These are phyloP conservation scores for Drosophila carrolli DNA, from an alignment of 1,140 invertebrate genomes.

Conservation along the genomic window DNA sequence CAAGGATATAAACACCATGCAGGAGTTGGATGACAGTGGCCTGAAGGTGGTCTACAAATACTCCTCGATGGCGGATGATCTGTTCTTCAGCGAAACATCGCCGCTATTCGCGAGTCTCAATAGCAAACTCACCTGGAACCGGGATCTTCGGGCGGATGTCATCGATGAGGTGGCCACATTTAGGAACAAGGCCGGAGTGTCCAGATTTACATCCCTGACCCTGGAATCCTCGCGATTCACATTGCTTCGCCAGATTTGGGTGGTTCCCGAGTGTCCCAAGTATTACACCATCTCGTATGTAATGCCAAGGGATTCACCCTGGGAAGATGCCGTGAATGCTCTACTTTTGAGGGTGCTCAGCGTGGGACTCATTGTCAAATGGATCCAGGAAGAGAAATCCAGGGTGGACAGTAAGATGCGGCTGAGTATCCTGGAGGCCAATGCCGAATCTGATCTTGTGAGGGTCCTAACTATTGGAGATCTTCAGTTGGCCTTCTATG, in stretches of 20 bases:
- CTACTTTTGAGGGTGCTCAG: constrained; percentile 63
- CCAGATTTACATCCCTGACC: constrained; percentile 59
- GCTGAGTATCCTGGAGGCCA: constrained; percentile 6
- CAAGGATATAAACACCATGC: constrained; percentile 83
- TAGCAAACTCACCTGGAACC: constrained; percentile 71
- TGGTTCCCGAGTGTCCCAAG: constrained; percentile 82
- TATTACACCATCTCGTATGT: constrained; percentile 83
- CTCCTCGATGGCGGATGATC: constrained; percentile 80
- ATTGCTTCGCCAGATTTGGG: constrained; percentile 55
- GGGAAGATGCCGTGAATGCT: constrained; percentile 69
- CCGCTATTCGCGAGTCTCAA: constrained; percentile 69
- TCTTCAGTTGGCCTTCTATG: constrained; percentile 78
- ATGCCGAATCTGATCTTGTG: constrained; percentile 26
- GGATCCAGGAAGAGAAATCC: constrained; percentile 66
- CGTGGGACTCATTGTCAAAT: constrained; percentile 72
- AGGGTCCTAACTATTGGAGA: constrained; percentile 71
- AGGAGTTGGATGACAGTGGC: constrained; percentile 84
- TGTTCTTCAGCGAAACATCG: constrained; percentile 81
- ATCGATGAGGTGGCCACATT: constrained; percentile 58
- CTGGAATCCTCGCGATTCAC: constrained; percentile 66
- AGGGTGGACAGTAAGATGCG: constrained; percentile 42
- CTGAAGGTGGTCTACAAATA: constrained; percentile 78
- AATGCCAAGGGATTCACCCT: constrained; percentile 69
- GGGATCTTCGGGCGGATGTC: constrained; percentile 62
- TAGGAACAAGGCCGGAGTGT: constrained; percentile 70